Evolutionary conservation across 2,797 vertebrate genomes (phyloP).

Genomic region (Pipistrellus kuhlii): DNA sequence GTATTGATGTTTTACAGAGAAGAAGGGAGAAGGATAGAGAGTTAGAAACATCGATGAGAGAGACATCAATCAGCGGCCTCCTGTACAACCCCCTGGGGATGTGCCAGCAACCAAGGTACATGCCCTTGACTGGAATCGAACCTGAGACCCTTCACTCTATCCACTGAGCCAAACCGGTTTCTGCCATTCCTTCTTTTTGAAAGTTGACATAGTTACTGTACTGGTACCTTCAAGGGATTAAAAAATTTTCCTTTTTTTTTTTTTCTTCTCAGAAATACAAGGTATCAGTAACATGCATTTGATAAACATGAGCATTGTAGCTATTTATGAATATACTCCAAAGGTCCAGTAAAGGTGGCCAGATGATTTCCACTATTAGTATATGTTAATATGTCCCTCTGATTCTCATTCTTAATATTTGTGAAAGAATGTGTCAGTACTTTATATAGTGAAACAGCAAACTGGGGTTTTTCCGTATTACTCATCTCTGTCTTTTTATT

Average conservation of each 20-base stretch:
- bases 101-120: too few relatives aligned
- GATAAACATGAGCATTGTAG: not conserved
- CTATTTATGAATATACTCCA: not conserved
- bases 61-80: too few relatives aligned
- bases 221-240: not conserved
- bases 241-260: not conserved
- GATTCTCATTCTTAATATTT: slow-evolving; percentile 28
- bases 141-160: too few relatives aligned
- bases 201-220: not conserved
- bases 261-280: slow-evolving; percentile 16
- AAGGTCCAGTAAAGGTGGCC: not conserved
- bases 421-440: not conserved
- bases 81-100: too few relatives aligned
- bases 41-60: too few relatives aligned
- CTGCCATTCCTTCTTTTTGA: not conserved
- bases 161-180: too few relatives aligned
- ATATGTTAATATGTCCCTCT: not conserved
- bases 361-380: not conserved
- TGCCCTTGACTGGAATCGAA: too few relatives aligned
- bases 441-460: not conserved
- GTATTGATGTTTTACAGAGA: too few relatives aligned
- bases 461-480: not conserved
- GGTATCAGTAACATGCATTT: not conserved
- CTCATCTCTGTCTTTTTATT: not conserved
- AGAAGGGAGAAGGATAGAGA: too few relatives aligned